phyloP scores from a whole-genome alignment of 2,113 vertebrate genomes.

The Girardinichthys multiradiatus region DNA sequence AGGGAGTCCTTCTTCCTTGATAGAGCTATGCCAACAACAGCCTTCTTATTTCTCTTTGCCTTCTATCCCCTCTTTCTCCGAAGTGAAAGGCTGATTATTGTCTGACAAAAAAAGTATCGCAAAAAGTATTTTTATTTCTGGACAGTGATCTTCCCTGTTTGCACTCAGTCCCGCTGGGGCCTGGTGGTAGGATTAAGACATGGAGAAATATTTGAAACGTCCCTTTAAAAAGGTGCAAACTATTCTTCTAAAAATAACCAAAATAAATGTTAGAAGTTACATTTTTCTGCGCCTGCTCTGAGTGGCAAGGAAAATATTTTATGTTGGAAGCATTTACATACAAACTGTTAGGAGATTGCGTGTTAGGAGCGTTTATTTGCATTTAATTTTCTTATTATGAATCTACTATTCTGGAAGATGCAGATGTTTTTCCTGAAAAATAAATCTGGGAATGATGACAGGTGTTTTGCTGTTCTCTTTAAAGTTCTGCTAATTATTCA shows the following conservation, averaged over 20 bases:
- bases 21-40: conserved; percentile 85
- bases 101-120: conserved; percentile 75
- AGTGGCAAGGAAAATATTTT: neutral
- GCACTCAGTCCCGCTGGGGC: conserved; percentile 44
- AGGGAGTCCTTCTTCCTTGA: conserved; percentile 89
- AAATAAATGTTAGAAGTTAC: conserved; percentile 7
- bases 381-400: conserved; percentile 3
- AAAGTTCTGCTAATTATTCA: neutral
- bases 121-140: conserved; percentile 79
- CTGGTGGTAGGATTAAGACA: conserved; percentile 37
- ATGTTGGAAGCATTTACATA: neutral
- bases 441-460: conserved; percentile 17
- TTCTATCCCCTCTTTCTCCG: conserved; percentile 58
- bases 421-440: conserved; percentile 32
- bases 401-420: conserved; percentile 21
- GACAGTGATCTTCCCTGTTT: conserved; percentile 70
- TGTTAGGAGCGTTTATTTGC: conserved; percentile 7
- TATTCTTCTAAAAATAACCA: neutral
- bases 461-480: conserved; percentile 17
- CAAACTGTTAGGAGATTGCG: neutral
- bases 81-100: conserved; percentile 82
- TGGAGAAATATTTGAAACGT: conserved; percentile 45
- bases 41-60: conserved; percentile 77
- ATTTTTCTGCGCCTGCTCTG: neutral
- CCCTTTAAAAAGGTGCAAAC: conserved; percentile 4